Conservation (phyloP, 30 jellyfish, hydroid and myxozoan species). For the Euphysa ruthae region DNA sequence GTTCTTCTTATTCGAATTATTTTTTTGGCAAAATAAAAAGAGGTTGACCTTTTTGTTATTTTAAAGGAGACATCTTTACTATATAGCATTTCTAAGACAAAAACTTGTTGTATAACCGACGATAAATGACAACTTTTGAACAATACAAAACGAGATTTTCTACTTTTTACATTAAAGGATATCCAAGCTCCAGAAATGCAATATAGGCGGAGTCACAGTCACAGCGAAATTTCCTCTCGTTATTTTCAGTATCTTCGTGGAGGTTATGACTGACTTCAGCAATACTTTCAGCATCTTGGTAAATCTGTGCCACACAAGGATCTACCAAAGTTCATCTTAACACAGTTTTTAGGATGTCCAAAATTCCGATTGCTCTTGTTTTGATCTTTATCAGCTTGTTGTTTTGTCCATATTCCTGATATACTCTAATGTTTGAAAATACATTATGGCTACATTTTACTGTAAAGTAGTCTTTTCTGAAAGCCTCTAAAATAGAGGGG, state of each 20-base stretch:
- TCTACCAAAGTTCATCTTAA: slow-evolving; percentile 29
- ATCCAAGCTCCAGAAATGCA: slow-evolving; percentile 22
- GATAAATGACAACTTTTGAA: neutral
- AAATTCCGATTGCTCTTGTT: slow-evolving; percentile 32
- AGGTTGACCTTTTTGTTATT: slow-evolving; percentile 17
- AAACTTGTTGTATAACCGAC: neutral
- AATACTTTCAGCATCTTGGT: too few species aligned
- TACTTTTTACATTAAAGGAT: slow-evolving; percentile 30
- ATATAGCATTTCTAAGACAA: neutral
- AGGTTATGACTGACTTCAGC: neutral
- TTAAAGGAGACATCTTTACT: slow-evolving; percentile 9
- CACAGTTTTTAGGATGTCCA: too few species aligned
- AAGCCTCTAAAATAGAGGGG: neutral
- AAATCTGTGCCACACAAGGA: slow-evolving; percentile 3
- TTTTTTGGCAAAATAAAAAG: slow-evolving; percentile 15
- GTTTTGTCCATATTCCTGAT: slow-evolving; percentile 35
- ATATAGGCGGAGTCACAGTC: slow-evolving; percentile 18
- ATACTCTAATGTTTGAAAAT: slow-evolving; percentile 8
- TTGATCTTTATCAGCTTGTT: slow-evolving; percentile 24
- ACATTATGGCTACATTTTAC: slow-evolving; percentile 7
- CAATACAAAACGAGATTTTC: neutral
- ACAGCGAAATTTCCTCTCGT: slow-evolving; percentile 6
- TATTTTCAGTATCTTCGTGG: slow-evolving; percentile 14
- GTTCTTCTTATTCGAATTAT: neutral
- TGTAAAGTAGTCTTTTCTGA: slow-evolving; percentile 13